Conservation (phyloP, 2,797 vertebrate species). For the Carapus acus region DNA sequence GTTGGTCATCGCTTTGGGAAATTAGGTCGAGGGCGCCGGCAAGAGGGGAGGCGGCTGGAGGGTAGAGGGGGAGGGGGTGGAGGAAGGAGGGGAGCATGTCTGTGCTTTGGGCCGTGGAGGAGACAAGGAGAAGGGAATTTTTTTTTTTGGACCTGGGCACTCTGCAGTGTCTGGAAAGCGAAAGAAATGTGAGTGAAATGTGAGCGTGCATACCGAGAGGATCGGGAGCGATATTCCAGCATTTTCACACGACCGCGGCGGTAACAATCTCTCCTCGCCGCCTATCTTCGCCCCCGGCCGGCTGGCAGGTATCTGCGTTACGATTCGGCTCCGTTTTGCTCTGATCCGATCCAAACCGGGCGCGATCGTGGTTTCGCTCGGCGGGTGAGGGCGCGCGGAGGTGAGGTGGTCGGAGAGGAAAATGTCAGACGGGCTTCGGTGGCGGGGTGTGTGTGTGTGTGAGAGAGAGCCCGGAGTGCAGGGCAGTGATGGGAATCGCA, state of each 20-base stretch:
- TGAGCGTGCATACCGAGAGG: background rate
- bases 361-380: too few species aligned
- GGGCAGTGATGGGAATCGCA: slow-evolving; percentile 70
- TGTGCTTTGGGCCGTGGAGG: background rate
- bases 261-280: slow-evolving; percentile 31
- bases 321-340: too few species aligned
- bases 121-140: slow-evolving; percentile 3
- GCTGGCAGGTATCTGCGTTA: slow-evolving; percentile 49
- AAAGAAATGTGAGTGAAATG: too few species aligned
- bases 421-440: slow-evolving; percentile 46
- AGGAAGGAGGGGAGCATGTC: slow-evolving; percentile 4
- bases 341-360: too few species aligned
- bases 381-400: too few species aligned
- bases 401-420: slow-evolving; percentile 17
- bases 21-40: slow-evolving; percentile 21
- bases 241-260: slow-evolving; percentile 1
- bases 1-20: slow-evolving; percentile 29
- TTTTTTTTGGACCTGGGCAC: slow-evolving; percentile 1
- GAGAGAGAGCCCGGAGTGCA: slow-evolving; percentile 60
- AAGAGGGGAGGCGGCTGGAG: slow-evolving; percentile 7
- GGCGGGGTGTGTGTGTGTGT: too few species aligned
- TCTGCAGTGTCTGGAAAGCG: background rate
- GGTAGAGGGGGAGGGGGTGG: slow-evolving; percentile 21
- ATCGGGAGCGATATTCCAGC: slow-evolving; percentile 1
- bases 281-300: slow-evolving; percentile 32